Percentiles rank a stretch among this genome's conserved stretches.
Evolutionary conservation across 2,113 vertebrate species (phyloP).

Genomic region (Bubo blakistoni): DNA sequence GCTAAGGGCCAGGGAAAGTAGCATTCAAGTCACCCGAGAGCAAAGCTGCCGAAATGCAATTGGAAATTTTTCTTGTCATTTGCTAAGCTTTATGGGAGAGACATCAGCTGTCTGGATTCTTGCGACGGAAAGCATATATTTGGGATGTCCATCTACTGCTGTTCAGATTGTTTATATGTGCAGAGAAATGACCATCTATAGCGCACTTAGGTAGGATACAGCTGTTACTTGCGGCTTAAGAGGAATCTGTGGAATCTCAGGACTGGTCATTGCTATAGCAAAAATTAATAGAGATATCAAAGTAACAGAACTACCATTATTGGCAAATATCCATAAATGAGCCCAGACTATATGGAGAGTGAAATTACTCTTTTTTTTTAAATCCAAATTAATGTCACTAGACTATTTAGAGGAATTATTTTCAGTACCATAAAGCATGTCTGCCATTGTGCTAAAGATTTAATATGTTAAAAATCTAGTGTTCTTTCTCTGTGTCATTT

Average conservation of each 20-base stretch:
- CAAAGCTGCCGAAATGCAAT: not conserved
- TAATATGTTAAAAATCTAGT: not conserved
- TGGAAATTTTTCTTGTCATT: not conserved
- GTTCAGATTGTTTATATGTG: not conserved
- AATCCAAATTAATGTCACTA: not conserved
- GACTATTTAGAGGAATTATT: not conserved
- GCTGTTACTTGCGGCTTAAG: not conserved
- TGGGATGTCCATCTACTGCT: not conserved
- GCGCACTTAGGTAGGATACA: not conserved
- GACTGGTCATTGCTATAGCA: not conserved
- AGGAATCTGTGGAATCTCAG: not conserved
- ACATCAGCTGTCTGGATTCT: not conserved
- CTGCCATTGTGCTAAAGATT: not conserved
- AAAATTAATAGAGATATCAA: not conserved
- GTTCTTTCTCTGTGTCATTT: not conserved
- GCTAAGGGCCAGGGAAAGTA: not conserved
- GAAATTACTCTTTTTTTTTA: not conserved
- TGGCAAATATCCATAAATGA: not conserved
- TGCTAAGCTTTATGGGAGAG: not conserved
- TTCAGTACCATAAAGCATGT: not conserved
- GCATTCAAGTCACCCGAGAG: not conserved
- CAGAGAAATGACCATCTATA: not conserved
- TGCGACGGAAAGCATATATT: not conserved
- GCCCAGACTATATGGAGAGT: not conserved
- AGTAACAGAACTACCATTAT: not conserved